A percentile compares a stretch with the other conserved stretches of the same genome.
These are phyloP conservation scores for Clepsis dumicolana DNA, from an alignment of 2,888 invertebrate species.

Conservation along the genomic window DNA sequence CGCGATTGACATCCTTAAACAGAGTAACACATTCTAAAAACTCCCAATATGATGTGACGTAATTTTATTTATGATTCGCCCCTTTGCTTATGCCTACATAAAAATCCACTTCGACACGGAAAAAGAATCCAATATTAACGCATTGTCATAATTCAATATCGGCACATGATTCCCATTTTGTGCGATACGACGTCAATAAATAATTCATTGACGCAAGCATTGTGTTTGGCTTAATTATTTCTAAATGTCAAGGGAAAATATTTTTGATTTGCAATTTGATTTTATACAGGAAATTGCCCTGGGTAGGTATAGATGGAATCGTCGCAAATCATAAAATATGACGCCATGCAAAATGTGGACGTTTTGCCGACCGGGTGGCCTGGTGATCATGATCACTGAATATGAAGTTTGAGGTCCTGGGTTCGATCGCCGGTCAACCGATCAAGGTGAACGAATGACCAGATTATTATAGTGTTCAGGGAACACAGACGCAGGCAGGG, in stretches of 20 bases:
- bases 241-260: slow-evolving; percentile 7
- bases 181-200: slow-evolving; percentile 13
- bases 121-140: slow-evolving; percentile 1
- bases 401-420: too few relatives aligned
- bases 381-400: too few relatives aligned
- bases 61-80: too few relatives aligned
- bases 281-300: background rate
- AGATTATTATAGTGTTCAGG: too few relatives aligned
- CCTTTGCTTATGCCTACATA: too few relatives aligned
- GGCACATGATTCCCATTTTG: background rate
- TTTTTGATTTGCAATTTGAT: background rate
- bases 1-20: too few relatives aligned
- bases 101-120: background rate
- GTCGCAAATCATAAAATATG: background rate
- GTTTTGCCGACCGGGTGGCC: background rate
- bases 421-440: too few relatives aligned
- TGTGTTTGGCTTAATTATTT: slow-evolving; percentile 5
- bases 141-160: background rate
- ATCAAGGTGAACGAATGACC: too few relatives aligned
- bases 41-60: too few relatives aligned
- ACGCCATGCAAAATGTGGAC: background rate
- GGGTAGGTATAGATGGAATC: background rate
- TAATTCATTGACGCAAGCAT: slow-evolving; percentile 5
- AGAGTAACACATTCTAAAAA: too few relatives aligned
- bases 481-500: too few relatives aligned